These are phyloP conservation scores for Dorcus parallelipipedus DNA, from an alignment of 2,888 invertebrate genomes.

Conservation along the genomic window DNA sequence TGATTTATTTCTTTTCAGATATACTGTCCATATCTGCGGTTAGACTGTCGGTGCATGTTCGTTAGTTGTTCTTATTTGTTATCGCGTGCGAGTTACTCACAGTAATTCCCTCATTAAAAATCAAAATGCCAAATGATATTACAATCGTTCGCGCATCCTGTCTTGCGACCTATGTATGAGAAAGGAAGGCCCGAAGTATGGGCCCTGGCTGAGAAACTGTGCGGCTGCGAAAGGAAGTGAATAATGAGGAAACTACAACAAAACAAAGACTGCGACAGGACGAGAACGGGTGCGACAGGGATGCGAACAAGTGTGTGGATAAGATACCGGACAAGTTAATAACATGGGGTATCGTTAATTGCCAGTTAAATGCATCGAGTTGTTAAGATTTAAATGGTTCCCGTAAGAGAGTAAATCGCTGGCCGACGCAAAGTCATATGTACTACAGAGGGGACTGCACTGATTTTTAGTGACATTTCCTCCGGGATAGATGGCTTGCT, in stretches of 20 bases:
- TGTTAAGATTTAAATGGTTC: constrained; percentile 31
- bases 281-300: neutral
- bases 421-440: constrained; percentile 28
- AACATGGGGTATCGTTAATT: constrained; percentile 36
- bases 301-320: neutral
- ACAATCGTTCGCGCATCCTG: neutral
- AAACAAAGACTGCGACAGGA: neutral
- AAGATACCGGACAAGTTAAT: constrained; percentile 37
- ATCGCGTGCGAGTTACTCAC: neutral
- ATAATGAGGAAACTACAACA: constrained; percentile 1
- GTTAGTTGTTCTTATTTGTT: too few relatives aligned
- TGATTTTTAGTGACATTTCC: constrained; percentile 18
- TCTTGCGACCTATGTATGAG: neutral
- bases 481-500: neutral
- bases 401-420: constrained; percentile 21
- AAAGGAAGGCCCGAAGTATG: neutral
- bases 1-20: too few relatives aligned
- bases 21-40: too few relatives aligned
- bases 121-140: neutral
- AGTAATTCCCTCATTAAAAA: neutral
- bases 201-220: neutral
- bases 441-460: constrained; percentile 15
- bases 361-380: constrained; percentile 32
- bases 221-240: neutral
- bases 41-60: too few relatives aligned